Percentiles rank a stretch among this genome's conserved stretches.
These are phyloP conservation scores for Myotis davidii DNA, from an alignment of 2,113 vertebrate species.

Conservation along the genomic window DNA sequence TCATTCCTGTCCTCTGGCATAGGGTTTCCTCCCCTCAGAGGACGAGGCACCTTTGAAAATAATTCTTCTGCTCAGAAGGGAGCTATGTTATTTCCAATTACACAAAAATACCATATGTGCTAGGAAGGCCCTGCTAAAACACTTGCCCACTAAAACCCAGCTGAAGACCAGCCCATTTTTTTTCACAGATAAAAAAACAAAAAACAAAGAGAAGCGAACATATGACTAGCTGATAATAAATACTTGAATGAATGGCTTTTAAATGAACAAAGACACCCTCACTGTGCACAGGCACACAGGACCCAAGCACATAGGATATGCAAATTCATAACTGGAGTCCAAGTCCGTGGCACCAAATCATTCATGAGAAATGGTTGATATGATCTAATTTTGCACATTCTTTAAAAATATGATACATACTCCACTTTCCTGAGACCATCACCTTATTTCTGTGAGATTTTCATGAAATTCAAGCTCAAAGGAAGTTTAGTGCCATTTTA, in stretches of 20 bases:
- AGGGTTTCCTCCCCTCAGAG: background rate
- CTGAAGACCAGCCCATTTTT: background rate
- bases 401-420: background rate
- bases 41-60: background rate
- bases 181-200: constrained; percentile 1
- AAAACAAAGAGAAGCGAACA: background rate
- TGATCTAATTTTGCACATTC: background rate
- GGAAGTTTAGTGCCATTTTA: background rate
- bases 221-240: background rate
- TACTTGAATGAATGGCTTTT: background rate
- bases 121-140: background rate
- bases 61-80: background rate
- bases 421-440: background rate
- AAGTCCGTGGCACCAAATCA: background rate
- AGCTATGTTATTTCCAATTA: background rate
- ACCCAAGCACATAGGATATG: background rate
- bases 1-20: no score
- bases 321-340: background rate
- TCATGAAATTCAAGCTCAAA: background rate
- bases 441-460: background rate
- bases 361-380: background rate
- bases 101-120: background rate
- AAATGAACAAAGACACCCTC: background rate
- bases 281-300: background rate
- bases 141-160: background rate